Conservation (phyloP, 2,113 vertebrate species). For the Zosterops hypoxanthus region DNA sequence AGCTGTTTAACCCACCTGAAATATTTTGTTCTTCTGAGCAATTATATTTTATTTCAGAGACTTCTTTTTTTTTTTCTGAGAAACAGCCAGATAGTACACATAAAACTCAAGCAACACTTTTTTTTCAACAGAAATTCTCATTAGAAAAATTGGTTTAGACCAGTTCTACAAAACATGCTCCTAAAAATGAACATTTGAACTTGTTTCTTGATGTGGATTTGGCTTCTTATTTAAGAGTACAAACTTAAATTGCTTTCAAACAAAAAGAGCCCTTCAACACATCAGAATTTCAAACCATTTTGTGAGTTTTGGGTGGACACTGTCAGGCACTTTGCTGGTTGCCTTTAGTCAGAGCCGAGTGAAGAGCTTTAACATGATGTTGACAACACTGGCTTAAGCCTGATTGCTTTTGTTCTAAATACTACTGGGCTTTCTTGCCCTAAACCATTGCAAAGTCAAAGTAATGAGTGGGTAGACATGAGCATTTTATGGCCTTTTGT, state of each 20-base stretch:
- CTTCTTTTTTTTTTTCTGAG: background rate
- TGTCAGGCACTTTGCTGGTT: background rate
- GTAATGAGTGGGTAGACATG: background rate
- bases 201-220: background rate
- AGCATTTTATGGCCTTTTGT: slow-evolving; percentile 18
- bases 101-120: background rate
- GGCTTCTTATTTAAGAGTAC: background rate
- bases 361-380: background rate
- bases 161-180: background rate
- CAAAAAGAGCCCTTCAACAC: background rate
- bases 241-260: background rate
- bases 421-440: background rate
- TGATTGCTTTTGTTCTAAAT: slow-evolving; percentile 1
- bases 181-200: background rate
- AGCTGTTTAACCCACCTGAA: background rate
- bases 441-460: slow-evolving; percentile 29
- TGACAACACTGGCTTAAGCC: background rate
- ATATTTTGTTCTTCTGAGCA: background rate
- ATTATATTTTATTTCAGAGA: background rate
- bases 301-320: background rate
- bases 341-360: background rate
- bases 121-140: background rate
- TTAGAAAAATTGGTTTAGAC: background rate
- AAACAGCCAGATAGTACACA: background rate
- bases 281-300: background rate